Conservation (phyloP, 1,140 invertebrate species). For the Platyura marginata region DNA sequence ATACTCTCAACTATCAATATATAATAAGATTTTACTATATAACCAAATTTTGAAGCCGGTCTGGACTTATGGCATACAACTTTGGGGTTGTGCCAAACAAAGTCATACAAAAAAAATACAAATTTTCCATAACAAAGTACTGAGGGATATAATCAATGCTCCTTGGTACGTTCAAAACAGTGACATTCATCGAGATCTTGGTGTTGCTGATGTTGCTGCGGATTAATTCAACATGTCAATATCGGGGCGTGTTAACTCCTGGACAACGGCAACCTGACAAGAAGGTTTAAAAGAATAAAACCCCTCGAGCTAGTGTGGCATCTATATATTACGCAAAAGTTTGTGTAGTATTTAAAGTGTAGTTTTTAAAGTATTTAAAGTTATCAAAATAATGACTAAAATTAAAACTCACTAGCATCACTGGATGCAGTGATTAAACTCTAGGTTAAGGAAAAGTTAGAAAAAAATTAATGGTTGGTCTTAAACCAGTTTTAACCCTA, state of each 20-base stretch:
- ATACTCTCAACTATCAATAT: slow-evolving; percentile 7
- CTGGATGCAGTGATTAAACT: background rate
- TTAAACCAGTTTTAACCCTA: too few relatives aligned
- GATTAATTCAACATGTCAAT: slow-evolving; percentile 5
- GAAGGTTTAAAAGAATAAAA: background rate
- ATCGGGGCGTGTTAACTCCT: slow-evolving; percentile 1
- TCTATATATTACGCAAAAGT: too few relatives aligned
- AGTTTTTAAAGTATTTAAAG: too few relatives aligned
- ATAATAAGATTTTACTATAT: slow-evolving; percentile 12
- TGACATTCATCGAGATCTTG: slow-evolving; percentile 5
- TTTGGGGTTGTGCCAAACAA: slow-evolving; percentile 10
- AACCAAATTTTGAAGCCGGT: slow-evolving; percentile 12
- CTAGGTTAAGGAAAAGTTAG: background rate
- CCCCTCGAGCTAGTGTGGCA: background rate
- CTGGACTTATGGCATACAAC: slow-evolving; percentile 12
- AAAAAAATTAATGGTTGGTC: background rate
- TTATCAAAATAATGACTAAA: background rate
- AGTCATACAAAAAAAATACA: slow-evolving; percentile 8
- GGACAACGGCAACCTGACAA: background rate
- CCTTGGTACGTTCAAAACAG: slow-evolving; percentile 7
- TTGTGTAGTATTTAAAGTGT: too few relatives aligned
- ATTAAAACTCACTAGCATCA: background rate
- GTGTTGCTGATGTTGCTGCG: slow-evolving; percentile 4
- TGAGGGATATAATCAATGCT: slow-evolving; percentile 8
- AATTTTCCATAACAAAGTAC: slow-evolving; percentile 8